Evolutionary conservation across 2,888 invertebrate genomes (phyloP).

Genomic region (Campopleginae sp.): DNA sequence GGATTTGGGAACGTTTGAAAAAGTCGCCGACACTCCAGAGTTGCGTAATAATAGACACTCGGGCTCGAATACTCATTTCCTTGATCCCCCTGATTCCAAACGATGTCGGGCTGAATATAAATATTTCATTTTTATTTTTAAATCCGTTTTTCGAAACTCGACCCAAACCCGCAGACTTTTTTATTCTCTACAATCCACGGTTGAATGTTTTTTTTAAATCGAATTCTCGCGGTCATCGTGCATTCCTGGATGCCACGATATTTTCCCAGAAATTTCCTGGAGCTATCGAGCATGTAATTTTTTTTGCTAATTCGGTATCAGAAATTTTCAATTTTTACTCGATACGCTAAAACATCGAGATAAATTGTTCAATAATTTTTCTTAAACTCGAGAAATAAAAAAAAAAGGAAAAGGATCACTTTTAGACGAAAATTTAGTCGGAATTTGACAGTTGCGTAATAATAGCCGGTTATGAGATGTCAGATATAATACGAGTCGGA

Average conservation of each 20-base stretch:
- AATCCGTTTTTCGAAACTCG: background rate
- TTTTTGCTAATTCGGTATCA: too few relatives aligned
- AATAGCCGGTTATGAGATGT: conserved; percentile 37
- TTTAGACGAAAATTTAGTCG: background rate
- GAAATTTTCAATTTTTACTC: background rate
- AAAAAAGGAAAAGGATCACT: background rate
- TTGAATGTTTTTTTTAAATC: background rate
- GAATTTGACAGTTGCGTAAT: conserved; percentile 28
- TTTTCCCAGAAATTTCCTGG: too few relatives aligned
- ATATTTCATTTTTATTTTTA: background rate
- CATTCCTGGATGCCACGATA: too few relatives aligned
- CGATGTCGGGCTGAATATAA: background rate
- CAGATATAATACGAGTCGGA: conserved; percentile 26
- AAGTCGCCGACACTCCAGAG: conserved; percentile 32
- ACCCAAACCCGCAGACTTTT: background rate
- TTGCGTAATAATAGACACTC: conserved; percentile 40
- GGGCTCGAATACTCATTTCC: background rate
- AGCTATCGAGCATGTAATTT: too few relatives aligned
- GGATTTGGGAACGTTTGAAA: conserved; percentile 23
- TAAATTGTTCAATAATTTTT: background rate
- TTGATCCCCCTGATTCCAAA: background rate
- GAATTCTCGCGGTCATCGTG: too few relatives aligned
- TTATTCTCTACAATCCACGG: background rate
- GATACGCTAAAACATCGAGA: background rate
- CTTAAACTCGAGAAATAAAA: background rate